Base-by-base conservation (phyloP, 1,140 invertebrate genomes). In the Charaxes varanes region DNA sequence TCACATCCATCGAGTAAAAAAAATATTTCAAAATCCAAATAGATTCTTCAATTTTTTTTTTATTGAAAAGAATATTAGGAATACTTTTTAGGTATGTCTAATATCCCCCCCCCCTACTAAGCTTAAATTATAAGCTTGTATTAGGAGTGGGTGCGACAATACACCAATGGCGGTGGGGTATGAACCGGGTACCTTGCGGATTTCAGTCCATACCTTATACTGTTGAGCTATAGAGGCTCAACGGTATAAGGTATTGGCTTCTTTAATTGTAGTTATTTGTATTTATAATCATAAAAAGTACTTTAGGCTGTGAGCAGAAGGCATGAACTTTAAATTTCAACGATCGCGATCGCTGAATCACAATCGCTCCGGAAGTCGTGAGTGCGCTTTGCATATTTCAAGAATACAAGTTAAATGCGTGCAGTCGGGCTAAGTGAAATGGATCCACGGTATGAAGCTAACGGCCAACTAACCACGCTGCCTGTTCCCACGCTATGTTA, bases 311-410 rank as follows among this genome's bases (percentile, higher is more conserved):
- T 13, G n/a, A n/a, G n/a, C n/a, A n/a, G n/a, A n/a, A n/a, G n/a
- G n/a, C n/a, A n/a, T n/a, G n/a, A n/a, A n/a, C n/a, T 27, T 12
- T 15, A 13, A 11, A 13, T 28, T 7, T n/a, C 5, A 10, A 15
- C 28, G 28, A 31, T 31, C 4, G 28, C 28, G 28, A 38, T 48
- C 24, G 22, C 8, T 2, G 13, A 23, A 35, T 35, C 7, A 24
- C 33, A 22, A 35, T 35, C 18, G 36, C 23, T 24, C 28, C 11
- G 44, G 5, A 34, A 43, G 64, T 80, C 72, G 76, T 80, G 76
- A 77, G 68, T 62, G 57, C 54, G 72, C 72, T 80, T 80, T 74
- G 69, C 72, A 80, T 80, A 76, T 73, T 69, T 68, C 70, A 66
- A 71, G 64, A 68, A 69, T 63, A 68, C 63, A 46, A 54, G 59